Evolutionary conservation across 92 coral and sea anemone species (phyloP), one percentile per base, ranked within the genome.

Genomic region (Heliopora coerulea): DNA sequence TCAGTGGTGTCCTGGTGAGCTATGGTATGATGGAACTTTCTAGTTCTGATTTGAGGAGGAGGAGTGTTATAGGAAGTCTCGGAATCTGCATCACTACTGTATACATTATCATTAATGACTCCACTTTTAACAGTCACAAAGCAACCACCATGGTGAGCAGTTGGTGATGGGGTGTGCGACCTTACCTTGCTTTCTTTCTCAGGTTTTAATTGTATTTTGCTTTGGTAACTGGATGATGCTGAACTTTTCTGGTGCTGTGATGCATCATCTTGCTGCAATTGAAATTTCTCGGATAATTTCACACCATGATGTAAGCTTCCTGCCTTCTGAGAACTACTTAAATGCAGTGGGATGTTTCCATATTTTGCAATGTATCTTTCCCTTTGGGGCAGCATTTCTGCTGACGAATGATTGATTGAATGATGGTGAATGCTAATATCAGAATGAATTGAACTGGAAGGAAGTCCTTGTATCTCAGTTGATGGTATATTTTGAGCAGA

Each of bases 41-140:
- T 87, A 15, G 70, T 79, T 1, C 82, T 85, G 46, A 78, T 85
- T 23, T 84, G 83, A 23, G 96, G 82, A 29, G 84, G 56, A 29
- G 88, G 83, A 37, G 89, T 79, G 25, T 89, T 88, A 8, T 96
- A 93, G 13, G 98, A 93, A 27, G 90, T 93, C 61, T 93, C 98
- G 6, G 98, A 93, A 68, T 93, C 98, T 9, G 98, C 98, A 83
- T 93, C 98, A 72, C 96, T 89, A 58, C 98, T 87, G 80, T 79
- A 80, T 27, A 34, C 81, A 59, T 56, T 64, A 41, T 81, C 77
- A 54, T 54, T 70, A 20, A 70, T 70, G 9, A 70, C 35, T 10
- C 77, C 77, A 70, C 62, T 41, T 54, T 70, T 70, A 0, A 70
- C 77, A 2, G 62, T 70, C n/a, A 70, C 77, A 18, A 70, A 41